Percentiles rank a stretch among this genome's conserved stretches.
These are phyloP conservation scores for Macaria notata DNA, from an alignment of 2,888 invertebrate species.

Conservation along the genomic window DNA sequence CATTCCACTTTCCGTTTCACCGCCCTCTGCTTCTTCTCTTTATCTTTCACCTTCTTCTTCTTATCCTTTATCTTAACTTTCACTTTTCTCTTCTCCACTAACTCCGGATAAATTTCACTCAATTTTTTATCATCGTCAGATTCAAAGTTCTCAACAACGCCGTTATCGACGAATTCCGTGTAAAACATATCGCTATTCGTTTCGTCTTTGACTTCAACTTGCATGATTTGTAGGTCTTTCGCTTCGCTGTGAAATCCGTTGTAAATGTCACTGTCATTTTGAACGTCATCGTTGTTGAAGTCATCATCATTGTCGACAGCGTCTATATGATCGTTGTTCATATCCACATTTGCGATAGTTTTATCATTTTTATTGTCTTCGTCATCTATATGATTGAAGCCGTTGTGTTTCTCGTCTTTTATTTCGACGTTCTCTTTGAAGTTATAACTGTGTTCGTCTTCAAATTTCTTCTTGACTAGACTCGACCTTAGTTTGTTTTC, in stretches of 20 bases:
- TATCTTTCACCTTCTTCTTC: slow-evolving; percentile 37
- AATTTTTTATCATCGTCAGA: slow-evolving; percentile 56
- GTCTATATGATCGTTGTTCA: not conserved
- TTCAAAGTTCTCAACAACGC: slow-evolving; percentile 43
- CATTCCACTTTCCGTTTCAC: slow-evolving; percentile 3
- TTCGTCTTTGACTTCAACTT: slow-evolving; percentile 53
- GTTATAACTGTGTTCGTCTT: slow-evolving; percentile 43
- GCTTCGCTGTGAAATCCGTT: slow-evolving; percentile 1
- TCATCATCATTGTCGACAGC: no score
- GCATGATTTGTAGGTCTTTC: slow-evolving; percentile 24
- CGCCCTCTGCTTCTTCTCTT: slow-evolving; percentile 36
- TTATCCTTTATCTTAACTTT: slow-evolving; percentile 18
- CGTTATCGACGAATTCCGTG: slow-evolving; percentile 49
- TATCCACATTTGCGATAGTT: not conserved
- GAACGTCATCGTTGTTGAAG: no score
- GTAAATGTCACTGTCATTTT: not conserved
- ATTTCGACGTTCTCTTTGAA: slow-evolving; percentile 40
- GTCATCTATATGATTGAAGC: not conserved
- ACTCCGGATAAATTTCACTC: slow-evolving; percentile 52
- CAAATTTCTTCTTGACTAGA: slow-evolving; percentile 44
- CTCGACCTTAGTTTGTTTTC: slow-evolving; percentile 42
- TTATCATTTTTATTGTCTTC: not conserved
- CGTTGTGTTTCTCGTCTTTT: slow-evolving; percentile 34
- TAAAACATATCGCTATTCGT: slow-evolving; percentile 54
- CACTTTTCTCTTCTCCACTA: slow-evolving; percentile 34